phyloP scores from a whole-genome alignment of 2,888 invertebrate genomes.

The Morpho helenor region DNA sequence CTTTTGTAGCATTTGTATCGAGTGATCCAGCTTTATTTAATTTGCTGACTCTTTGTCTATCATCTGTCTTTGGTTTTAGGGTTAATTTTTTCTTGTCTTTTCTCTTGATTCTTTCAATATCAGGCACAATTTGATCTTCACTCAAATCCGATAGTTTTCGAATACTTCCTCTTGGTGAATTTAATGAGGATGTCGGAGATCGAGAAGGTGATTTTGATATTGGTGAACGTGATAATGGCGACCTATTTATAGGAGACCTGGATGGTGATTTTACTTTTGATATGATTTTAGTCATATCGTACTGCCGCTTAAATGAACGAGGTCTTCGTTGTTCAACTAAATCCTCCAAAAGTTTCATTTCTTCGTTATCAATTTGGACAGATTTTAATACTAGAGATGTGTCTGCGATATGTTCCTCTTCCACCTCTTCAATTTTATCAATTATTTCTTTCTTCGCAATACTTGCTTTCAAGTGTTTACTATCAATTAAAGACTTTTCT shows the following conservation, averaged over 20 bases:
- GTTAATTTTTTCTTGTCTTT: slow-evolving; percentile 72
- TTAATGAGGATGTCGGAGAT: slow-evolving; percentile 74
- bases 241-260: slow-evolving; percentile 68
- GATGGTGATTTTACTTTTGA: slow-evolving; percentile 61
- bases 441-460: slow-evolving; percentile 53
- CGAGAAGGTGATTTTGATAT: slow-evolving; percentile 73
- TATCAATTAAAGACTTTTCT: slow-evolving; percentile 77
- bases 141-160: slow-evolving; percentile 73
- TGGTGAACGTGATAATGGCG: slow-evolving; percentile 70
- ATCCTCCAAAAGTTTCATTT: slow-evolving; percentile 75
- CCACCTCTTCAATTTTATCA: slow-evolving; percentile 74
- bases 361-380: slow-evolving; percentile 79
- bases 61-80: slow-evolving; percentile 66
- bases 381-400: slow-evolving; percentile 56
- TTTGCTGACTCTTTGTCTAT: slow-evolving; percentile 61
- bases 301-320: slow-evolving; percentile 69
- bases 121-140: slow-evolving; percentile 74
- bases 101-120: slow-evolving; percentile 70
- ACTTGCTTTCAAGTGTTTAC: slow-evolving; percentile 42
- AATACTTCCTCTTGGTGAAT: slow-evolving; percentile 73
- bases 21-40: slow-evolving; percentile 72
- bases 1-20: slow-evolving; percentile 69
- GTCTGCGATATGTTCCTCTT: slow-evolving; percentile 67
- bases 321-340: slow-evolving; percentile 72
- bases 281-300: slow-evolving; percentile 64